Evolutionary conservation across 1,140 invertebrate genomes (phyloP).

Genomic region (Ylistrum balloti): DNA sequence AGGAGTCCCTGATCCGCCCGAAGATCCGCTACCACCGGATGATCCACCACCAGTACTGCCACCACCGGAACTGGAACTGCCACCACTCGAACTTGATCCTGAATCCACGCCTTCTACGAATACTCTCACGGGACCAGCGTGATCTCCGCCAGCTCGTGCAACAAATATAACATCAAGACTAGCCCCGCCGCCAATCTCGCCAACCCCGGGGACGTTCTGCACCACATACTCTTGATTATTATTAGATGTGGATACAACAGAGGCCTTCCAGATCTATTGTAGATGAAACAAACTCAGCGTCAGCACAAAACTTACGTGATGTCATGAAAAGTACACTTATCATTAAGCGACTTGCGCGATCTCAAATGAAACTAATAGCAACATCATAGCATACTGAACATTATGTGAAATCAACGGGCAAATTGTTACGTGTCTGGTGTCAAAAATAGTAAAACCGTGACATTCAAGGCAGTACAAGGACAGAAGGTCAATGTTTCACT

Average conservation of each 20-base stretch:
- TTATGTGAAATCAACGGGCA: no score
- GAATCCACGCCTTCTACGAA: not conserved
- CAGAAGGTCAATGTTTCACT: no score
- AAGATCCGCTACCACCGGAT: not conserved
- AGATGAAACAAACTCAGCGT: no score
- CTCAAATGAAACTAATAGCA: no score
- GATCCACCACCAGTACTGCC: not conserved
- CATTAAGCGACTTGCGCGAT: no score
- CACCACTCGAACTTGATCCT: not conserved
- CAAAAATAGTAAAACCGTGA: no score
- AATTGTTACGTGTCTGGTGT: no score
- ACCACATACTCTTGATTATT: constrained; percentile 34
- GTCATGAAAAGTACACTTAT: no score
- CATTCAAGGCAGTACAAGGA: no score
- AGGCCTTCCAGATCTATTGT: constrained; percentile 42
- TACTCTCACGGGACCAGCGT: not conserved
- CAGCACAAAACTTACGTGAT: no score
- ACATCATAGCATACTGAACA: no score
- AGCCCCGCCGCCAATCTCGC: not conserved
- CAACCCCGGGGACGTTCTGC: constrained; percentile 19
- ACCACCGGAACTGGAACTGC: not conserved
- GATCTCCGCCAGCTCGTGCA: not conserved
- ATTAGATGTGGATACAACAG: not conserved
- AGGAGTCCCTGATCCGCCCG: not conserved
- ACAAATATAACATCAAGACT: constrained; percentile 14